Base-by-base conservation (phyloP, 2,888 invertebrate genomes). In the Tetropium fuscum region DNA sequence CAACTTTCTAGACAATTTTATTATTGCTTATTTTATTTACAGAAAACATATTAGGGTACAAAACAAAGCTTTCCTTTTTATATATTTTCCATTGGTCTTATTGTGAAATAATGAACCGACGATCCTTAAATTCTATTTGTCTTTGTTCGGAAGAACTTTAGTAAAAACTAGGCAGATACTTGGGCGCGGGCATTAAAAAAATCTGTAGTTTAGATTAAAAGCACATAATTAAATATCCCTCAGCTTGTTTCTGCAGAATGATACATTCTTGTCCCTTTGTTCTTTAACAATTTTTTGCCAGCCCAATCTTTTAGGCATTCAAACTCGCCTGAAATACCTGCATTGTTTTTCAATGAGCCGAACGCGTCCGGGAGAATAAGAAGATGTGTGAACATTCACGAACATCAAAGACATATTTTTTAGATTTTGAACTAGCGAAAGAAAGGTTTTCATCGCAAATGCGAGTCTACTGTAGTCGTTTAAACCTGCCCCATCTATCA, bases 371-470 rank as follows among this genome's bases (percentile, higher is more conserved):
- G 58, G 54, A 34, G 63, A 60, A 56, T 57, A 61, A 64, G 68
- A 63, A 66, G 69, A 73, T 73, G 74, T 70, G 72, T 68, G 70
- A 72, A 73, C 69, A 70, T 66, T 69, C 66, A 54, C 56, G 68
- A 69, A 69, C 71, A 72, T 72, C 74, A 69, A 73, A 74, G 72
- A 74, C 74, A 71, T 68, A 72, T 71, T 74, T 74, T 74, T 74
- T 73, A 63, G 62, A 58, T 65, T 66, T 60, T 60, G 59, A 54
- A 54, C 57, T 45, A 36, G 44, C 53, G 61, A 64, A 66, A 66
- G 65, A 60, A 60, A 62, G 63, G 59, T 49, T 60, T 57, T 60
- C 68, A 58, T 63, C 66, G 53, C 67, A 40, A 58, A 63, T 58
- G 54, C 44, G 60, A 53, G 56, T 40, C 53, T 65, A 59, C 63